Evolutionary conservation across 1,140 invertebrate genomes (phyloP).

Genomic region (Anthonomus grandis): DNA sequence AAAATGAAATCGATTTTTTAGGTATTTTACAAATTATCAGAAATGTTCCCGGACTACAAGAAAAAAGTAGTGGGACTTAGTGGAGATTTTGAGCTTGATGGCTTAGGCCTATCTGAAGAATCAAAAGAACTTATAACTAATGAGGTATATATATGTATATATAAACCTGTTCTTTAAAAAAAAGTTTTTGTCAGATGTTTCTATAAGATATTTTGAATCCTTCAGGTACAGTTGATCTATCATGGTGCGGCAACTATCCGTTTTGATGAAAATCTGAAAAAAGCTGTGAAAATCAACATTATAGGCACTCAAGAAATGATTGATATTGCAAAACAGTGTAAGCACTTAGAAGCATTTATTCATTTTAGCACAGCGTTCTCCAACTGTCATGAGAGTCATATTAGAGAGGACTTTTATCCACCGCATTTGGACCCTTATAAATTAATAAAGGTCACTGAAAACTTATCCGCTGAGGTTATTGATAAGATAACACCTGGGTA

Average conservation of each 20-base stretch:
- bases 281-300: conserved; percentile 64
- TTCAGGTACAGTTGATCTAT: conserved; percentile 55
- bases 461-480: conserved; percentile 2
- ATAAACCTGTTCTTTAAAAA: no score
- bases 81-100: conserved; percentile 63
- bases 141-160: no score
- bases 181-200: no score
- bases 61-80: conserved; percentile 59
- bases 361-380: conserved; percentile 75
- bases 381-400: conserved; percentile 60
- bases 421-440: conserved; percentile 58
- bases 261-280: conserved; percentile 63
- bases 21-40: conserved; percentile 57
- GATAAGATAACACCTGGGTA: conserved; percentile 57
- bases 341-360: conserved; percentile 63
- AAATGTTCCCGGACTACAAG: conserved; percentile 58
- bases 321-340: conserved; percentile 68
- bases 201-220: no score
- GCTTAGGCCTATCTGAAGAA: conserved; percentile 64
- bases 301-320: conserved; percentile 61
- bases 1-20: no score
- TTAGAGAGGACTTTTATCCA: conserved; percentile 72
- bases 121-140: conserved; percentile 58
- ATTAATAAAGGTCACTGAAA: conserved; percentile 65
- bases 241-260: conserved; percentile 65